Evolutionary conservation across 2,113 vertebrate genomes (phyloP), one percentile per base, ranked within the genome.

Genomic region (Pagrus major): DNA sequence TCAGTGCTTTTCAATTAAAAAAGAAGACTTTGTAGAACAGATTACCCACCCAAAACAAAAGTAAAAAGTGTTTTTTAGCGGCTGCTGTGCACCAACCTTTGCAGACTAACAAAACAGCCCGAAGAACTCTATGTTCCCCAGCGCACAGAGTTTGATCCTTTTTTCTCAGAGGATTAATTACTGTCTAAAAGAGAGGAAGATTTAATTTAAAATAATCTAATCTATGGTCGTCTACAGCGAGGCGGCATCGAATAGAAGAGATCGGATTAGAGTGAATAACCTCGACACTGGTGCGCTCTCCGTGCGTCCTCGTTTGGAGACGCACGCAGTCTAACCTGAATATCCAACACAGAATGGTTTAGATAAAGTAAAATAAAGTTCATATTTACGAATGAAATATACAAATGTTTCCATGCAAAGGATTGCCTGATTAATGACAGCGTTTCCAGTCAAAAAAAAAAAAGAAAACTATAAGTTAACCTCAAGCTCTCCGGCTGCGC

Each of bases 231-330:
- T 71, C 69, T 64, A 54, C 37, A 55, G 20, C 6, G 25, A 63
- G 3, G 47, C n/a, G 21, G 37, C 31, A 46, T 2, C 58, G 16
- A 33, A 61, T 29, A 9, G 20, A 51, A 58, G 12, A 63, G 3
- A 47, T 42, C 44, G 9, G 35, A 14, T 78, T 31, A 42, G 44
- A 44, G n/a, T 25, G 39, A 67, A 59, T 56, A 7, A 68, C 20
- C 21, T 41, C 12, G 35, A 16, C 29, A 59, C 31, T 64, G 64
- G 49, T 5, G 29, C 39, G 23, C 46, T 68, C 31, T 54, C 67
- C 56, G 87, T 81, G 90, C 81, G 86, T 76, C 73, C 75, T 86
- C 23, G 73, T 75, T 79, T 71, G 83, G 83, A 84, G 86, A 86
- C 73, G 83, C 84, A 80, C 79, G 52, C 9, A 4, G 15, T 59